Base-by-base conservation (phyloP, 2,113 vertebrate genomes). In the Salvelinus namaycush region DNA sequence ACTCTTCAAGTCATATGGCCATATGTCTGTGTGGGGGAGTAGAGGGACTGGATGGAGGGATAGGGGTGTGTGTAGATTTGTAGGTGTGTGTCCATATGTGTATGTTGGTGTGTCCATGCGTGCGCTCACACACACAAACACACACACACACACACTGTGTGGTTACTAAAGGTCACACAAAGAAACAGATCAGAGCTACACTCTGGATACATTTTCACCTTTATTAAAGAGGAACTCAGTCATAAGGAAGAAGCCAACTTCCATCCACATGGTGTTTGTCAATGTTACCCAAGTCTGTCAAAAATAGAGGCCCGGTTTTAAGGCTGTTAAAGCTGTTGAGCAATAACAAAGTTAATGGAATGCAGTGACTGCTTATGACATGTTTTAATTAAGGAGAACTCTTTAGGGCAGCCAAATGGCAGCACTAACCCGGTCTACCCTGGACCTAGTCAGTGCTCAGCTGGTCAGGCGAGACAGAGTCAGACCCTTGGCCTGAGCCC, bases 331-430 rank as follows among this genome's bases (percentile, higher is more conserved):
- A 54, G 51, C 51, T 18, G n/a, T 44, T 18, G 60, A 6, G 59
- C n/a, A n/a, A 26, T 18, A 67, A 29, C 9, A 29, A 60, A 69
- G 39, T 59, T 34, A 5, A 12, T 64, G 13, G 68, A 68, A 75
- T 26, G 20, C 68, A 31, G 66, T 26, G 65, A 2, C 5, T 79
- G 22, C 22, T 1, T 2, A 16, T 18, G 48, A 22, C 27, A 66
- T 48, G 48, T 75, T 44, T 76, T 62, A 69, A 72, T 76, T 4
- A n/a, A 68, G 76, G 62, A 8, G 74, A 22, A 72, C 22, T 73
- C 29, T 68, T 73, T 72, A 66, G 51, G 68, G 60, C 57, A 67
- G 67, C 2, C 67, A 83, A 79, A 76, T 31, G 26, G 51, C 51
- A 54, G 51, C 51, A 4, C 14, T 16, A 18, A 54, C 13, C 51